Base-by-base conservation (phyloP, 2,113 vertebrate genomes). In the Pithys albifrons region DNA sequence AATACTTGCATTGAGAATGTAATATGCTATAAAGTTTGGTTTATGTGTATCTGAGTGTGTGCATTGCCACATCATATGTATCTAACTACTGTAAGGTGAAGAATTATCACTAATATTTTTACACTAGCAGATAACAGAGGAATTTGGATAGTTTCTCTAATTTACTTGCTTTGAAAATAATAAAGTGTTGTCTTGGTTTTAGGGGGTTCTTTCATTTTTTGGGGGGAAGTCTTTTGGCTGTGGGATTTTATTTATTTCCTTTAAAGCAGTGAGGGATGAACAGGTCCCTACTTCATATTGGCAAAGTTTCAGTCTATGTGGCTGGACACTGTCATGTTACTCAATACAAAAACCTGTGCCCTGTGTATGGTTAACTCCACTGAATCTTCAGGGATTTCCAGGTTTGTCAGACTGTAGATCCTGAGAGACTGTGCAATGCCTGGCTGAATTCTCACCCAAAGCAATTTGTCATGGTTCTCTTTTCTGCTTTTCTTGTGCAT, bases 201-300 rank as follows among this genome's bases (percentile, higher is more conserved):
- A 6, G 7, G 13, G 1, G 2, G 2, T 9, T 28, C 2, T 61
- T 57, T 39, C 6, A n/a, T 54, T 3, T 11, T 67, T 73, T 49
- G 24, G 25, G 1, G 4, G 16, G 23, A 23, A 23, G 3, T 9
- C 27, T 69, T 83, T 58, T 76, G 6, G 8, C 41, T 24, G 51
- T 35, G 9, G 23, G 5, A 4, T 25, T 25, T 48, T 25, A 1
- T 37, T 33, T 19, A 24, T 71, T 41, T 48, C 16, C 12, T 67
- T 79, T 65, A 37, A 67, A 67, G 18, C 15, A 48, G 10, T 10
- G 6, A 19, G 19, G 19, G 12, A 58, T 43, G 46, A 74, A 31
- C 11, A 39, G 6, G 14, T 83, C 14, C 37, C 72, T 59, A 2
- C 7, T 65, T 51, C 80, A 10, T 1, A 9, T 2, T 19, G 37